Evolutionary conservation across 2,888 invertebrate species (phyloP).

Genomic region (Phanerotoma sp.): DNA sequence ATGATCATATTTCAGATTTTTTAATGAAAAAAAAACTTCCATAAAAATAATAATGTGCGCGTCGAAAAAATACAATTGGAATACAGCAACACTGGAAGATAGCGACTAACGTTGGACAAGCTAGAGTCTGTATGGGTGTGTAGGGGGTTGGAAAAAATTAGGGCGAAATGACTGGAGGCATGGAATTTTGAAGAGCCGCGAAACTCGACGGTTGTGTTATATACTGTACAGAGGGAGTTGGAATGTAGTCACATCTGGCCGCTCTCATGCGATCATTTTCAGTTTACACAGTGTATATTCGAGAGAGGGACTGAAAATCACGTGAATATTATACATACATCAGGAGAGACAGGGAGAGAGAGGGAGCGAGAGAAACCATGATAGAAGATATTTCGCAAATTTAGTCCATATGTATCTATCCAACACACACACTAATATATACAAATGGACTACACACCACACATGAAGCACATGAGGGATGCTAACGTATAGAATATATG

Average conservation of each 20-base stretch:
- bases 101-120: no score
- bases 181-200: conserved; percentile 51
- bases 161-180: conserved; percentile 30
- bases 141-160: not conserved
- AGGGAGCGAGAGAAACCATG: no score
- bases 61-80: no score
- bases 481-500: no score
- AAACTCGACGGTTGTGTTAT: conserved; percentile 43
- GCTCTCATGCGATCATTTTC: conserved; percentile 43
- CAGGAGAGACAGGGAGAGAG: no score
- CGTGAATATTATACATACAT: conserved; percentile 37
- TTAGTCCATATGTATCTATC: no score
- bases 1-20: not conserved
- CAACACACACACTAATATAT: no score
- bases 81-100: no score
- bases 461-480: no score
- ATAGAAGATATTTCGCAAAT: no score
- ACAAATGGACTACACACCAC: no score
- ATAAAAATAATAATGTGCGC: conserved; percentile 3
- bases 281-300: conserved; percentile 13
- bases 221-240: conserved; percentile 21
- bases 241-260: conserved; percentile 51
- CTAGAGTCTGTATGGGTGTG: not conserved
- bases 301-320: conserved; percentile 48
- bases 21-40: not conserved